Conservation (phyloP, 2,797 vertebrate species). For the Sebastes glaucus region DNA sequence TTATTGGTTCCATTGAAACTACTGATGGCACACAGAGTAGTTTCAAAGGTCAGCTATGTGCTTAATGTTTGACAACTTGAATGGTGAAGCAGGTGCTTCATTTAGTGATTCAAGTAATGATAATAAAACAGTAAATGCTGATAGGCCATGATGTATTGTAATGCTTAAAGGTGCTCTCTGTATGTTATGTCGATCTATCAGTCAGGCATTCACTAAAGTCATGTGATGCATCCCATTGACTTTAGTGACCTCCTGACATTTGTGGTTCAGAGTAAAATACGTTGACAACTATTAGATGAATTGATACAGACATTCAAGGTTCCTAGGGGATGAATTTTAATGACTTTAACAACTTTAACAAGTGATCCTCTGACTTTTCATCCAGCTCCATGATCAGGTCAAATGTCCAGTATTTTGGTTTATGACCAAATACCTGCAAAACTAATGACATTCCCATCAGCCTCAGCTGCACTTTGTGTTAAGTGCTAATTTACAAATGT, state of each 20-base stretch:
- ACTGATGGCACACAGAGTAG: neutral
- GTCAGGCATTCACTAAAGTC: neutral
- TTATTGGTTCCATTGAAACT: neutral
- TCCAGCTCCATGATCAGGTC: neutral
- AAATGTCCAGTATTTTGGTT: neutral
- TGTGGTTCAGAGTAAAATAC: neutral
- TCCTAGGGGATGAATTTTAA: too few relatives aligned
- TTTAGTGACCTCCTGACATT: neutral
- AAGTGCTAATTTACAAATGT: neutral
- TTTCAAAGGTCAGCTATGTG: neutral
- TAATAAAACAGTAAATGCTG: neutral
- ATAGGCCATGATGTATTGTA: neutral
- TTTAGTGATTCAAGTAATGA: neutral
- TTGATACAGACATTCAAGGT: neutral
- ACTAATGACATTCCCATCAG: neutral
- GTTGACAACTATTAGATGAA: neutral
- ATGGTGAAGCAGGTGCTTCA: neutral
- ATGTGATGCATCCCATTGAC: neutral
- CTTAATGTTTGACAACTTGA: neutral
- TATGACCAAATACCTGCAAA: neutral
- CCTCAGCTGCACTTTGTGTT: neutral
- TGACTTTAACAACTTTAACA: too few relatives aligned
- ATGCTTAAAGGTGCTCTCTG: neutral
- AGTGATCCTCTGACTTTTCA: neutral
- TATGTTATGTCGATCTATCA: neutral